These are phyloP conservation scores for Chelidonichthys spinosus DNA, from an alignment of 2,797 vertebrate species.

Conservation along the genomic window DNA sequence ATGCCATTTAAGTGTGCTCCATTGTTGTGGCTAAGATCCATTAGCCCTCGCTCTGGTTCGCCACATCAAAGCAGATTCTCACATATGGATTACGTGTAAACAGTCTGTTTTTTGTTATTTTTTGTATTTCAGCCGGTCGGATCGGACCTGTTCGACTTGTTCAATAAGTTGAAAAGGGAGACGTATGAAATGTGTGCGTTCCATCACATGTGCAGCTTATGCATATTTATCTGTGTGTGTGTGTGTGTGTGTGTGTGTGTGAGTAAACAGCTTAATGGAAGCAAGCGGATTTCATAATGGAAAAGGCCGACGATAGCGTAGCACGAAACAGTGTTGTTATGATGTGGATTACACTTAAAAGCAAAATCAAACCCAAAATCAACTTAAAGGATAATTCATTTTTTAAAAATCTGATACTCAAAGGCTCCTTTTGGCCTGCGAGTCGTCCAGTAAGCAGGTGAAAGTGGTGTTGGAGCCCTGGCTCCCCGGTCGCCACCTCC, in stretches of 20 bases:
- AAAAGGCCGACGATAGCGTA: slow-evolving; percentile 61
- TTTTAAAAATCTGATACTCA: slow-evolving; percentile 42
- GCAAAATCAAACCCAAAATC: slow-evolving; percentile 73
- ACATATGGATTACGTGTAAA: slow-evolving; percentile 92
- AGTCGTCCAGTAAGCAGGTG: slow-evolving; percentile 57
- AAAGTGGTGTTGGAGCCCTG: slow-evolving; percentile 24
- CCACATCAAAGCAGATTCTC: slow-evolving; percentile 93
- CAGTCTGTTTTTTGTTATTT: slow-evolving; percentile 25
- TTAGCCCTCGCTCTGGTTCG: slow-evolving; percentile 90
- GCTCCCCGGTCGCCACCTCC: slow-evolving; percentile 15
- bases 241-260: slow-evolving; percentile 17
- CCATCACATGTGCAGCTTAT: slow-evolving; percentile 40
- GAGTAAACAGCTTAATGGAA: slow-evolving; percentile 79
- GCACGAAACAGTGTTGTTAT: slow-evolving; percentile 64
- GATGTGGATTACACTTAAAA: slow-evolving; percentile 75
- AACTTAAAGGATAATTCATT: slow-evolving; percentile 70
- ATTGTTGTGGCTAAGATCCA: slow-evolving; percentile 95
- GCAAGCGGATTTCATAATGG: slow-evolving; percentile 80
- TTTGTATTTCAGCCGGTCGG: slow-evolving; percentile 26
- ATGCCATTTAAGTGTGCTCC: slow-evolving; percentile 90
- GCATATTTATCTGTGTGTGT: slow-evolving; percentile 20
- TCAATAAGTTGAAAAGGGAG: slow-evolving; percentile 49
- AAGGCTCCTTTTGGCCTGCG: slow-evolving; percentile 41
- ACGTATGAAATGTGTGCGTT: slow-evolving; percentile 30
- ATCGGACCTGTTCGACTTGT: slow-evolving; percentile 41